Evolutionary conservation across 2,888 invertebrate species (phyloP).

Genomic region (Clanis bilineata): DNA sequence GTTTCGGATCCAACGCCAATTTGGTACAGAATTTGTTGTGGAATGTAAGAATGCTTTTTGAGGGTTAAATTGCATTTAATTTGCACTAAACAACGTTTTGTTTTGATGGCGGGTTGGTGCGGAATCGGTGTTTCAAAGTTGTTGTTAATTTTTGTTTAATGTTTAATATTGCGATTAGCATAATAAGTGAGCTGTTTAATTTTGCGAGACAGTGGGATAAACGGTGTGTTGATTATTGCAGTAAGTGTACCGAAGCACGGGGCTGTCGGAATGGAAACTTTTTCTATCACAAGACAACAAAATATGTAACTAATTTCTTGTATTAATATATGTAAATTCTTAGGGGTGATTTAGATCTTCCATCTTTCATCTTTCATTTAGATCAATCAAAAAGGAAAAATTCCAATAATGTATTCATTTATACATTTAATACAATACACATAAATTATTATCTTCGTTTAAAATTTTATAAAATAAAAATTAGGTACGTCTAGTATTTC

Average conservation of each 20-base stretch:
- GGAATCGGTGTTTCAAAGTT: constrained; percentile 38
- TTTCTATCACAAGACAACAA: too few relatives aligned
- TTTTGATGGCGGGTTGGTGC: constrained; percentile 47
- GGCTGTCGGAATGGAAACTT: not conserved
- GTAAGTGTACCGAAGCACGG: not conserved
- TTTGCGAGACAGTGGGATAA: not conserved
- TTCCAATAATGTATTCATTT: too few relatives aligned
- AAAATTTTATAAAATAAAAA: too few relatives aligned
- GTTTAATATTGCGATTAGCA: constrained; percentile 21
- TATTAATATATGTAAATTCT: too few relatives aligned
- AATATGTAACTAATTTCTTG: too few relatives aligned
- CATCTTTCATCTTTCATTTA: too few relatives aligned
- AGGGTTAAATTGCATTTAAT: constrained; percentile 80
- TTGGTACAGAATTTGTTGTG: constrained; percentile 79
- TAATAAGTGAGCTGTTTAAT: not conserved
- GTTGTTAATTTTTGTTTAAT: constrained; percentile 38
- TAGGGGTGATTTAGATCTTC: too few relatives aligned
- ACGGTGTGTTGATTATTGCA: not conserved
- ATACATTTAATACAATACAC: too few relatives aligned
- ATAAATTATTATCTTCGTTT: too few relatives aligned
- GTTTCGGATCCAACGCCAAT: constrained; percentile 71
- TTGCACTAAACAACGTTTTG: constrained; percentile 74
- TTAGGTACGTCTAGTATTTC: not conserved
- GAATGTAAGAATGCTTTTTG: constrained; percentile 76
- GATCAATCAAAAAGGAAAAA: too few relatives aligned